Base-by-base conservation (phyloP, 92 coral and sea anemone species). In the Metridium senile region DNA sequence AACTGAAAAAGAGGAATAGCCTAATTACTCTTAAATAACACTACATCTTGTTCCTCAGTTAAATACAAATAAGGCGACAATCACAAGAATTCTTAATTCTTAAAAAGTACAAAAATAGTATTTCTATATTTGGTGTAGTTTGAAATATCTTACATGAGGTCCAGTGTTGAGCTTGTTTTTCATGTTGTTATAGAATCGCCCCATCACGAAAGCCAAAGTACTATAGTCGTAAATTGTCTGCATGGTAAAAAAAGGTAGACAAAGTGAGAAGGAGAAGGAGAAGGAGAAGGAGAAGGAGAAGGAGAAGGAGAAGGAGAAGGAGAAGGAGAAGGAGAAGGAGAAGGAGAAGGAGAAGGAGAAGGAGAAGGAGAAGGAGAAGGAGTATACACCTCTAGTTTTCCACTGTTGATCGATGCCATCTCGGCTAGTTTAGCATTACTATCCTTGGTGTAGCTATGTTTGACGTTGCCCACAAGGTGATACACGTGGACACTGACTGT, bases 101-200 rank as follows among this genome's bases (percentile, higher is more conserved):
- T n/a, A n/a, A n/a, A n/a, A n/a, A n/a, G n/a, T n/a, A n/a, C n/a
- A n/a, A n/a, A n/a, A n/a, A n/a, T n/a, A n/a, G n/a, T n/a, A n/a
- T n/a, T n/a, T n/a, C n/a, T n/a, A n/a, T n/a, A n/a, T n/a, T n/a
- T n/a, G n/a, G n/a, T n/a, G n/a, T n/a, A n/a, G n/a, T n/a, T n/a
- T n/a, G n/a, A n/a, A n/a, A n/a, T 39, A 39, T 1, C 93, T 81
- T 71, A 87, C 97, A 33, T 72, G 73, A 2, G 89, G 89, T 63
- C 80, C 92, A 1, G 84, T 54, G 25, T 80, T 71, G 11, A 79
- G 76, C 23, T 71, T 72, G 62, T 66, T 74, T 22, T 59, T 57
- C 30, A 88, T 79, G 35, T 88, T 84, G 74, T 83, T 84, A 83
- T 91, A 91, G 75, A 91, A 91, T 46, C 97, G 65, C 27, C 97